Conservation (phyloP, 1,140 invertebrate genomes). For the Cecropterus lyciades region DNA sequence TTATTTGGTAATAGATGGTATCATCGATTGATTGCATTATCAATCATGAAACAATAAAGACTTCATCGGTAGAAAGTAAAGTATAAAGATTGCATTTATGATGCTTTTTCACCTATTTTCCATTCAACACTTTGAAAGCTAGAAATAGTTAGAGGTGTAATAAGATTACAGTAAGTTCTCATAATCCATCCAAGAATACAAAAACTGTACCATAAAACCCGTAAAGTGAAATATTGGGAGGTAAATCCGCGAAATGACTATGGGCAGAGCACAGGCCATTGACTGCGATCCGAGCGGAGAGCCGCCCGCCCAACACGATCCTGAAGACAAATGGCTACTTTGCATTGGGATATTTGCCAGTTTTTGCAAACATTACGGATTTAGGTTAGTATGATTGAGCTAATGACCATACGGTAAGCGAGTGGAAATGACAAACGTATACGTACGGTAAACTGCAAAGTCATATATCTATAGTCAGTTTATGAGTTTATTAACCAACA, state of each 20-base stretch:
- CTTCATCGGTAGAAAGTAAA: too few relatives aligned
- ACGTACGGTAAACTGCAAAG: too few relatives aligned
- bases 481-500: too few relatives aligned
- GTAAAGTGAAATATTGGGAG: constrained; percentile 26
- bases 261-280: constrained; percentile 28
- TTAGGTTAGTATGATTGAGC: constrained; percentile 9
- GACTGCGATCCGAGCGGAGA: constrained; percentile 16
- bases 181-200: constrained; percentile 10
- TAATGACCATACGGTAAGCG: too few relatives aligned
- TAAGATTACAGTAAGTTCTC: neutral
- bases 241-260: constrained; percentile 28
- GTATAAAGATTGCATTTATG: too few relatives aligned
- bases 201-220: constrained; percentile 20
- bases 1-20: too few relatives aligned
- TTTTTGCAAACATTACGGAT: constrained; percentile 15
- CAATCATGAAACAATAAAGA: too few relatives aligned
- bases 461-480: too few relatives aligned
- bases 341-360: constrained; percentile 18
- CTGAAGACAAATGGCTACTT: constrained; percentile 24
- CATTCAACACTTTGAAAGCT: neutral
- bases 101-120: neutral
- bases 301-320: constrained; percentile 9
- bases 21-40: too few relatives aligned
- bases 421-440: too few relatives aligned
- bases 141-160: neutral